Base-by-base conservation (phyloP, 2,888 invertebrate genomes). In the Ophioninae sp. region DNA sequence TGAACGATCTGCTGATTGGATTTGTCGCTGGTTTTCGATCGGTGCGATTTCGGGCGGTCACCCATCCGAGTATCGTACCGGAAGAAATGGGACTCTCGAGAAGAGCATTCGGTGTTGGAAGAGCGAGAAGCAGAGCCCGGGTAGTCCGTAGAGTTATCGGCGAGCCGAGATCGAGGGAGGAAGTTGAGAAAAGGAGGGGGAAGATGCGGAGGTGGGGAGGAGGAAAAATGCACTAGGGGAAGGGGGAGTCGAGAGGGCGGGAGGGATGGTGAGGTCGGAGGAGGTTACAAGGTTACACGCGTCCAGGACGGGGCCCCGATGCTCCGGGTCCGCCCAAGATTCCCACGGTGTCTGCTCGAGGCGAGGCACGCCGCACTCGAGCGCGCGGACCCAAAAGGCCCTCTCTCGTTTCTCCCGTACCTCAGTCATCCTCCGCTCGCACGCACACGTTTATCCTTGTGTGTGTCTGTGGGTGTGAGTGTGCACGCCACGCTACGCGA, bases 271-370 rank as follows among this genome's bases (percentile, higher is more conserved):
- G 90, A 88, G 90, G 90, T 90, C 89, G 89, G 87, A 87, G 87
- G 88, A 89, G 89, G 91, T 89, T 90, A 89, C 89, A 88, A 89
- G 89, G 91, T 91, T 90, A 91, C 91, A 90, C 91, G 91, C 91
- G 89, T 90, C 90, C 90, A 90, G 89, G 89, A 89, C 89, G 87
- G 89, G 89, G 89, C 90, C 90, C 88, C 88, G 84, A 89, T 86
- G 88, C 87, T 30, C 30, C 86, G 90, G 91, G 91, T 89, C 91
- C 91, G 91, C 91, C 91, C 91, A 90, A 91, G 89, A 89, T 92
- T 92, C 92, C 91, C 92, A 92, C 92, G 92, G 92, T 92, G 90
- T 90, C 91, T 89, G 92, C 91, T 91, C 90, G 92, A 91, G 91
- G 92, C 89, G 89, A 89, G 85, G 86, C 85, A 83, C 84, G 84